Percentiles rank a stretch among this genome's conserved stretches.
phyloP scores from a whole-genome alignment of 2,797 vertebrate genomes.

The Tokudaia tokunoshimensis region DNA sequence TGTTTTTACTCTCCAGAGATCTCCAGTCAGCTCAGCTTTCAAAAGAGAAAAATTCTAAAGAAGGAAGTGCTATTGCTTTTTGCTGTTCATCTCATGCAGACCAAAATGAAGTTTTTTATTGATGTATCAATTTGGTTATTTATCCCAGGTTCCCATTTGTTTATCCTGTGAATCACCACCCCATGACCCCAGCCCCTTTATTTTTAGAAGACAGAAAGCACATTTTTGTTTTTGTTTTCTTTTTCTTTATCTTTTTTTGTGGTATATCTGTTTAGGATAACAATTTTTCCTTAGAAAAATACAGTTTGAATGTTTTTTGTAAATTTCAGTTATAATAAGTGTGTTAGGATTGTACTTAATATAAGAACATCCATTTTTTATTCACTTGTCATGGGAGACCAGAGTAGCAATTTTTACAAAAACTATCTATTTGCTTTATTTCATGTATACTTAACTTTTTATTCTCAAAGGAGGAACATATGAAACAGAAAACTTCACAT shows the following conservation, averaged over 20 bases:
- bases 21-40: too few species aligned
- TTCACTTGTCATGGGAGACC: neutral
- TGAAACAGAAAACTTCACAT: conserved; percentile 62
- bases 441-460: conserved; percentile 59
- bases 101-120: too few species aligned
- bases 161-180: too few species aligned
- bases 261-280: neutral
- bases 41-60: too few species aligned
- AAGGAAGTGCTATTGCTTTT: too few species aligned
- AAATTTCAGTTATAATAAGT: conserved; percentile 32
- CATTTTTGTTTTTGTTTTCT: too few species aligned
- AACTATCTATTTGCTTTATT: conserved; percentile 54
- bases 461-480: conserved; percentile 44
- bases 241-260: neutral
- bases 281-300: conserved; percentile 32
- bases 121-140: too few species aligned
- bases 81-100: too few species aligned
- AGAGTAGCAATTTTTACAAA: conserved; percentile 17
- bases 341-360: conserved; percentile 29
- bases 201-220: too few species aligned
- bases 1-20: too few species aligned
- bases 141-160: too few species aligned
- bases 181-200: too few species aligned
- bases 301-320: neutral
- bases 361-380: conserved; percentile 1